A percentile compares a stretch with the other conserved stretches of the same genome.
phyloP scores from a whole-genome alignment of 92 coral and sea anemone genomes.

The Epizoanthus fatuus region DNA sequence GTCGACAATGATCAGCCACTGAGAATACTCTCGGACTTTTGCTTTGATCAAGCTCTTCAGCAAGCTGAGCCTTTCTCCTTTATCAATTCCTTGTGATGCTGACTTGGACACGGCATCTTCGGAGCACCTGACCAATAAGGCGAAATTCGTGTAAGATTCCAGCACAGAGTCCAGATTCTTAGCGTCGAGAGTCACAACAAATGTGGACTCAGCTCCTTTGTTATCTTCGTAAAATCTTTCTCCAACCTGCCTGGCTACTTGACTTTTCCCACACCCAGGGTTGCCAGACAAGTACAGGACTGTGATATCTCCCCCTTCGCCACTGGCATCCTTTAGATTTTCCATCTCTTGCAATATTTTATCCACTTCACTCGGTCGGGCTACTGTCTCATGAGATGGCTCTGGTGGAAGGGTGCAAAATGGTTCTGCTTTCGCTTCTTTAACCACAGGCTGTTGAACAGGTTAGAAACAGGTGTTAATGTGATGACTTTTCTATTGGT shows the following conservation, averaged over 20 bases:
- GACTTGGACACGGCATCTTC: constrained; percentile 20
- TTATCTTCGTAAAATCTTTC: constrained; percentile 6
- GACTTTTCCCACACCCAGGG: neutral
- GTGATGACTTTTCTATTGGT: too few relatives aligned
- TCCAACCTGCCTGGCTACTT: constrained; percentile 35
- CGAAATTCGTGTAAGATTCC: constrained; percentile 37
- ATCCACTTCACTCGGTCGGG: constrained; percentile 13
- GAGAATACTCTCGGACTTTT: constrained; percentile 25
- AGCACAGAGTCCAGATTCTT: constrained; percentile 38
- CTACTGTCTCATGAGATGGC: constrained; percentile 43
- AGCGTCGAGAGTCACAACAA: constrained; percentile 58
- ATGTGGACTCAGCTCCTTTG: neutral
- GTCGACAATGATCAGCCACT: constrained; percentile 17
- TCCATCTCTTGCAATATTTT: constrained; percentile 14
- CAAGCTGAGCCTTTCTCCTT: constrained; percentile 31
- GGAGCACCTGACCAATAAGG: constrained; percentile 26
- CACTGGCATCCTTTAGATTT: neutral
- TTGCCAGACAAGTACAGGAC: constrained; percentile 43
- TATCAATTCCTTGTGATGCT: neutral
- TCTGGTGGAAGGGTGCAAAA: constrained; percentile 38
- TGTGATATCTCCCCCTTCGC: constrained; percentile 9
- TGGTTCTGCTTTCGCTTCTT: constrained; percentile 10
- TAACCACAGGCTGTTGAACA: too few relatives aligned
- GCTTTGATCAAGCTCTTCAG: constrained; percentile 36
- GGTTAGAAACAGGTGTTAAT: too few relatives aligned